These are phyloP conservation scores for Drosophila borealis DNA, from an alignment of 2,888 invertebrate genomes.

Conservation along the genomic window DNA sequence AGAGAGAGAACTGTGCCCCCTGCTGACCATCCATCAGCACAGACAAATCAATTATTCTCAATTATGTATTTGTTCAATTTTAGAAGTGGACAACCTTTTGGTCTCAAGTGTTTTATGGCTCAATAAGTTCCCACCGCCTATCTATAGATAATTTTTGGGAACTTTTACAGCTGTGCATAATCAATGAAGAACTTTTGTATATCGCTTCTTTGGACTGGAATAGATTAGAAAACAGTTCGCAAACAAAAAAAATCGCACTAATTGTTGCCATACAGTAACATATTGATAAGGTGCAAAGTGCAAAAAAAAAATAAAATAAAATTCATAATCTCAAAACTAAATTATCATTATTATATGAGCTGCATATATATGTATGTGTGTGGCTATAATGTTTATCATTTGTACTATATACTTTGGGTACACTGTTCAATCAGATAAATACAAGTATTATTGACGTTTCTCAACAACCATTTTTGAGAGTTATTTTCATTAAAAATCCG, in stretches of 20 bases:
- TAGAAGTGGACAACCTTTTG: constrained; percentile 46
- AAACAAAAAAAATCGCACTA: constrained; percentile 2
- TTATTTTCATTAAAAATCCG: constrained; percentile 19
- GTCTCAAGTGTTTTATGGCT: constrained; percentile 48
- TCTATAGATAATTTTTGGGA: constrained; percentile 33
- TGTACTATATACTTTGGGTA: constrained; percentile 4
- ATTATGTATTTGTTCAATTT: constrained; percentile 57
- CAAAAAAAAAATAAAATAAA: constrained; percentile 26
- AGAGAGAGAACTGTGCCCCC: constrained; percentile 15
- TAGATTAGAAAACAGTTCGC: constrained; percentile 29
- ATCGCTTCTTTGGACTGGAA: background rate
- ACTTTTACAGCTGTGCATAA: constrained; percentile 33
- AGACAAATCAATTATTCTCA: constrained; percentile 72
- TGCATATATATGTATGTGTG: constrained; percentile 5
- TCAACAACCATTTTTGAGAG: constrained; percentile 5
- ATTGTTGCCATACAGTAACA: constrained; percentile 28
- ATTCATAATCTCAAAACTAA: constrained; percentile 43
- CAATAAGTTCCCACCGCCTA: constrained; percentile 50
- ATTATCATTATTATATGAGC: constrained; percentile 35
- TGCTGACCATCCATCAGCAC: constrained; percentile 39
- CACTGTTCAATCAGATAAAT: constrained; percentile 29
- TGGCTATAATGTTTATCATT: constrained; percentile 5
- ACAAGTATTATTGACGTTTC: constrained; percentile 24
- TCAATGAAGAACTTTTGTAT: constrained; percentile 3
- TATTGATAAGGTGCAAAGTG: constrained; percentile 58